Evolutionary conservation across 2,797 vertebrate species (phyloP), one percentile per base, ranked within the genome.

Genomic region (Enteromius trimaculatus): DNA sequence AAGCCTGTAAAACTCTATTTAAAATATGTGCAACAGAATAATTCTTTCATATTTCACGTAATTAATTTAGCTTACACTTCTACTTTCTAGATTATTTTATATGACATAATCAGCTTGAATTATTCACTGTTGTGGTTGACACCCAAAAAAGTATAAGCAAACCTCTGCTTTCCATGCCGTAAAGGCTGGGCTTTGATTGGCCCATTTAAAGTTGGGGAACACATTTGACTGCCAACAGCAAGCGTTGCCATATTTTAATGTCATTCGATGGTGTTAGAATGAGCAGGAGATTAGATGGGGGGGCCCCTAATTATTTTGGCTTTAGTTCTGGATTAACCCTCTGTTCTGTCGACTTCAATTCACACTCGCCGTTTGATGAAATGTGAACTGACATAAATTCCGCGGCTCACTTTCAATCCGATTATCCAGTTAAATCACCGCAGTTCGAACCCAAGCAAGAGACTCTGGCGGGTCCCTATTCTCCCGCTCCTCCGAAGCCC

Each of bases 321-420:
- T 95, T 96, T 96, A 95, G 95, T 96, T 96, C 95, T 95, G 95
- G 95, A 95, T 96, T 95, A 92, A 92, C 92, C 92, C 93, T 93
- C 89, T 91, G 95, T 94, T 92, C 94, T 93, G 95, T 93, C 95
- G 88, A 95, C 95, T 93, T 90, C 92, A 82, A 95, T 90, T 90
- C 89, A 90, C 90, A 89, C 88, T 86, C 64, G 34, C 93, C 95
- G 94, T 96, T 91, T 94, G 95, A 95, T 88, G 94, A 93, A 95
- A 97, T 96, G 96, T 93, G 93, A 95, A 96, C 94, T 95, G 96
- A 96, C 96, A 96, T 93, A 95, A 96, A 96, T 95, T 93, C 96
- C 94, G 93, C 91, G 93, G 91, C 94, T 94, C 93, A 92, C 92
- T 95, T 93, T 90, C 95, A 95, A 94, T 96, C 95, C 95, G 93